Percentiles rank a stretch among this genome's conserved stretches.
Evolutionary conservation across 2,113 vertebrate genomes (phyloP).

Genomic region (Pelecanoides urinatrix): DNA sequence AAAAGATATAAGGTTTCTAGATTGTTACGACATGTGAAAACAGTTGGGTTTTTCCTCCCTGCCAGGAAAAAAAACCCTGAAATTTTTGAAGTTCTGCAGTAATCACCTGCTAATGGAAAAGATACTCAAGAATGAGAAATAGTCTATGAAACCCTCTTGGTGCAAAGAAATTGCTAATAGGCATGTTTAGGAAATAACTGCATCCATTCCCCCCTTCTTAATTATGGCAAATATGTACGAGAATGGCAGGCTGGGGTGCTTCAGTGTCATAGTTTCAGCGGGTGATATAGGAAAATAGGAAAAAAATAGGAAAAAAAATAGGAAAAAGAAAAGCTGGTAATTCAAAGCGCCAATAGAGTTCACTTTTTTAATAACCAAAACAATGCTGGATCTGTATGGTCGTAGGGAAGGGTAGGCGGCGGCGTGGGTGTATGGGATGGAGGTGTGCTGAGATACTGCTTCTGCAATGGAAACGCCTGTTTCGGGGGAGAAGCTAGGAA

Average conservation of each 20-base stretch:
- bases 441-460: neutral
- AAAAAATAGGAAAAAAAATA: neutral
- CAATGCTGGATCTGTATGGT: fast-evolving
- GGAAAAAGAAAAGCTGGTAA: neutral
- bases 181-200: neutral
- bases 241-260: neutral
- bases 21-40: neutral
- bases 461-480: neutral
- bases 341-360: neutral
- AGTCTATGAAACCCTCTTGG: neutral
- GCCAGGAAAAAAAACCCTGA: neutral
- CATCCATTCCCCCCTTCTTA: neutral
- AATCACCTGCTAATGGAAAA: neutral
- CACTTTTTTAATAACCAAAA: neutral
- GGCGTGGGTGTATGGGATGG: fast-evolving
- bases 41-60: neutral
- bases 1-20: neutral
- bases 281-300: neutral
- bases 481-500: neutral
- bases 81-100: neutral
- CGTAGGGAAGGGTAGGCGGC: fast-evolving
- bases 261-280: neutral
- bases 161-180: neutral
- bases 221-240: neutral
- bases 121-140: neutral